Base-by-base conservation (phyloP, 2,888 invertebrate genomes). In the Caenorhabditis sp. region DNA sequence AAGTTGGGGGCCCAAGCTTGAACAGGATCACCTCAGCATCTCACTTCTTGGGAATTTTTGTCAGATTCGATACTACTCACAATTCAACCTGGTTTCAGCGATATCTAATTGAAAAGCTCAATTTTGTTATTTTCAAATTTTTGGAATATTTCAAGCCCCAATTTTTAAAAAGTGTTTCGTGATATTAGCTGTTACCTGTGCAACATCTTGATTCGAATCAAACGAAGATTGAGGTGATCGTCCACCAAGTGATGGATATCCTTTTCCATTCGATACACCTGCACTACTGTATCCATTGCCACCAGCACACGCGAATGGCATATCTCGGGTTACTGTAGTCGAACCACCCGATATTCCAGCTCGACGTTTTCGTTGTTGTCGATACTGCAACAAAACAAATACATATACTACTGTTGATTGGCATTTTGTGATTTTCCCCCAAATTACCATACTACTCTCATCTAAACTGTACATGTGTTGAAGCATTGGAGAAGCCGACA, bases 191-290 rank as follows among this genome's bases (percentile, higher is more conserved):
- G 74, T 60, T n/a, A 84, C 82, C 77, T 84, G 83, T 14, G 83
- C 83, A 19, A 84, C 83, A 74, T 84, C 84, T n/a, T 78, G 79
- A 66, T 84, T 84, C n/a, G 82, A 82, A 58, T 84, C 84, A 66
- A 84, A 84, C 2, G 84, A 84, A 21, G 83, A 83, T 62, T 84
- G 84, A 8, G 84, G 84, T 12, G 84, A 84, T 31, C 83, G 66
- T 26, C 83, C 84, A 27, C 81, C 83, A n/a, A 83, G 65, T n/a
- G 73, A 63, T 19, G 82, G 80, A 26, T 77, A 78, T 37, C 81
- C 77, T 21, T 66, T 66, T 10, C 81, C 78, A 60, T 77, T 66
- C 19, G 73, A 23, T 10, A 50, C 59, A 74, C 79, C 79, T 57
- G 79, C 79, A 69, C 77, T 78, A 62, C 70, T 77, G 62, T 68